Percentiles rank a stretch among this genome's conserved stretches.
phyloP scores from a whole-genome alignment of 2,113 vertebrate genomes.

The Petrocephalus zakoni region DNA sequence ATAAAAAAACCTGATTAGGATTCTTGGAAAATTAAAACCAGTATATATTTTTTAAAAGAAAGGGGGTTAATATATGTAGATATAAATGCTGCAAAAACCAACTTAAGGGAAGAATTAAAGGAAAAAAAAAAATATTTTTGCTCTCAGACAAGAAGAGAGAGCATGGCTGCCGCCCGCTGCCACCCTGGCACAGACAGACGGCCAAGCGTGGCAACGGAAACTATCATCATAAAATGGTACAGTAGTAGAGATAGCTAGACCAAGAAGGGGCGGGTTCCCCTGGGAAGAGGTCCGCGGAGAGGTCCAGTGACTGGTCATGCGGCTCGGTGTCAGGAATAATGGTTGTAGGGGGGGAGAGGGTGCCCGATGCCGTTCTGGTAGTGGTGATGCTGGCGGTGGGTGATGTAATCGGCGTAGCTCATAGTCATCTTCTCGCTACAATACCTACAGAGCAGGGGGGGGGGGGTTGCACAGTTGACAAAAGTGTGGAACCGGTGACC shows the following conservation, averaged over 20 bases:
- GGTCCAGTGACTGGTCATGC: conserved; percentile 98
- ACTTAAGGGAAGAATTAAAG: conserved; percentile 70
- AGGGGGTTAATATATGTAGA: conserved; percentile 50
- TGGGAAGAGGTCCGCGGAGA: conserved; percentile 98
- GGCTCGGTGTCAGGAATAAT: conserved; percentile 99
- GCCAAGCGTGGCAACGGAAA: conserved; percentile 91
- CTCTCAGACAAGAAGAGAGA: conserved; percentile 61
- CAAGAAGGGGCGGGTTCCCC: conserved; percentile 96
- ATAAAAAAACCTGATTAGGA: conserved; percentile 77
- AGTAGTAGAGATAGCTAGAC: conserved; percentile 99
- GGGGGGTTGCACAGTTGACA: background rate
- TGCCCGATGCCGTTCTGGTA: conserved; percentile 99
- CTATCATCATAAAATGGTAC: conserved; percentile 99
- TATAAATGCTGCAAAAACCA: conserved; percentile 83
- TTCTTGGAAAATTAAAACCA: conserved; percentile 59
- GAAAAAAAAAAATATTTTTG: conserved; percentile 55
- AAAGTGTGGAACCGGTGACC: background rate
- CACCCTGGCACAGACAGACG: conserved; percentile 67
- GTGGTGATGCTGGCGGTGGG: conserved; percentile 97
- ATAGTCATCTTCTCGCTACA: conserved; percentile 99
- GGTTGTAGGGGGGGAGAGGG: conserved; percentile 97
- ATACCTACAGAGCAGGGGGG: conserved; percentile 68
- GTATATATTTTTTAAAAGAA: conserved; percentile 50
- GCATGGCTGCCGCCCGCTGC: conserved; percentile 87
- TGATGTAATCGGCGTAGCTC: conserved; percentile 98